Base-by-base conservation (phyloP, 2,113 vertebrate species). In the Oplegnathus fasciatus region DNA sequence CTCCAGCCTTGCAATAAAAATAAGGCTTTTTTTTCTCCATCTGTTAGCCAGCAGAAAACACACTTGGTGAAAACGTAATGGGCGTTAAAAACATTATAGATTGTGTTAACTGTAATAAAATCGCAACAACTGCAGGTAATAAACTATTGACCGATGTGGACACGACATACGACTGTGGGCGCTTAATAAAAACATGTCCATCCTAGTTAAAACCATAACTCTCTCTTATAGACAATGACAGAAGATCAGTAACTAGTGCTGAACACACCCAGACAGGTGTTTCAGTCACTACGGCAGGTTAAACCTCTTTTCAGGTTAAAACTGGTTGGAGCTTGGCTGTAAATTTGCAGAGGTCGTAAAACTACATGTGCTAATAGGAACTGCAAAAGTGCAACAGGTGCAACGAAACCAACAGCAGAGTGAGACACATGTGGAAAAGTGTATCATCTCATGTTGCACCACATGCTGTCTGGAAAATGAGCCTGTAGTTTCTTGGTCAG, bases 291-390 rank as follows among this genome's bases (percentile, higher is more conserved):
- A 13, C 0, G 11, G 11, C 32, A 22, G 20, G 34, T 79, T 54
- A 61, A 67, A 73, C 10, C 20, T 42, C 64, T 70, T 85, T 73
- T 40, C 34, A 44, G 2, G 20, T 62, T 54, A 11, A 28, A 72
- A 22, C 1, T 44, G 24, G 32, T 46, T n/a, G 11, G 57, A 30
- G 55, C 57, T 10, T 32, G 20, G 20, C 14, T 15, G 7, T 9
- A 28, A 62, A 61, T 70, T 40, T 48, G 6, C 17, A 6, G 17
- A 69, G 0, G 14, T 17, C 60, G 48, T 24, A 40, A 55, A 78
- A 22, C 34, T n/a, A 62, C 8, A 40, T 20, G 9, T 28, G n/a
- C 46, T 20, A 10, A 70, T 15, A 24, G n/a, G 22, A 50, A 34
- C 0, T 5, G 5, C 20, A 61, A 64, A 64, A 4, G 24, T 37